phyloP scores from a whole-genome alignment of 2,888 invertebrate species.

The Heliconius ismenius region DNA sequence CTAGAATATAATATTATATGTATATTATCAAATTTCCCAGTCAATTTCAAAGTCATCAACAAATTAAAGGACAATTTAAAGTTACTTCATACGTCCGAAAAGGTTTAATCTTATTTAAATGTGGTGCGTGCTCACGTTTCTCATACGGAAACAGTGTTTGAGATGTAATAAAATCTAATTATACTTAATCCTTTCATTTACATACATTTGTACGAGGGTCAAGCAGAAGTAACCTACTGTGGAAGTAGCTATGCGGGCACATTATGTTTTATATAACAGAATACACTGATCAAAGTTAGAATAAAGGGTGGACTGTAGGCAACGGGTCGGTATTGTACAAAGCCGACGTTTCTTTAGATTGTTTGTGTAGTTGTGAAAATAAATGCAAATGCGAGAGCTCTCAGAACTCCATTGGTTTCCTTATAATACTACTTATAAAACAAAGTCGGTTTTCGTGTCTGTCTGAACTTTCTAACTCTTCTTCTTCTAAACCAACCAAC shows the following conservation, averaged over 20 bases:
- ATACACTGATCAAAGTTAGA: slow-evolving; percentile 14
- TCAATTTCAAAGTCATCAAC: not conserved
- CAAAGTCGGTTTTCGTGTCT: too few species aligned
- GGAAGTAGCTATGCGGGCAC: not conserved
- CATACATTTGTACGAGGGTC: slow-evolving; percentile 24
- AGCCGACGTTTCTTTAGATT: slow-evolving; percentile 16
- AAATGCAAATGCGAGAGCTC: slow-evolving; percentile 18
- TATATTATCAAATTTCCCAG: not conserved
- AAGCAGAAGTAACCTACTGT: slow-evolving; percentile 3
- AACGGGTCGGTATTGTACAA: slow-evolving; percentile 16
- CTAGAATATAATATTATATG: not conserved
- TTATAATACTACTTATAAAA: too few species aligned
- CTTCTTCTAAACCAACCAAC: too few species aligned
- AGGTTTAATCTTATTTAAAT: slow-evolving; percentile 25
- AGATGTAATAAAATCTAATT: slow-evolving; percentile 23
- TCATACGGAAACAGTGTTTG: not conserved
- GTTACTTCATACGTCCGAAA: not conserved
- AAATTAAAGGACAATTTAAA: not conserved
- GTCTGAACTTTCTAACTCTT: too few species aligned
- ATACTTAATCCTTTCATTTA: slow-evolving; percentile 24
- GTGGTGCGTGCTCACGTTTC: slow-evolving; percentile 1
- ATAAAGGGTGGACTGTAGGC: not conserved
- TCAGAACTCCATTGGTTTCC: slow-evolving; percentile 6
- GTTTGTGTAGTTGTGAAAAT: slow-evolving; percentile 15
- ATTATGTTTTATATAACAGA: not conserved